Conservation (phyloP, 2,888 invertebrate genomes). For the Drosophila borealis region DNA sequence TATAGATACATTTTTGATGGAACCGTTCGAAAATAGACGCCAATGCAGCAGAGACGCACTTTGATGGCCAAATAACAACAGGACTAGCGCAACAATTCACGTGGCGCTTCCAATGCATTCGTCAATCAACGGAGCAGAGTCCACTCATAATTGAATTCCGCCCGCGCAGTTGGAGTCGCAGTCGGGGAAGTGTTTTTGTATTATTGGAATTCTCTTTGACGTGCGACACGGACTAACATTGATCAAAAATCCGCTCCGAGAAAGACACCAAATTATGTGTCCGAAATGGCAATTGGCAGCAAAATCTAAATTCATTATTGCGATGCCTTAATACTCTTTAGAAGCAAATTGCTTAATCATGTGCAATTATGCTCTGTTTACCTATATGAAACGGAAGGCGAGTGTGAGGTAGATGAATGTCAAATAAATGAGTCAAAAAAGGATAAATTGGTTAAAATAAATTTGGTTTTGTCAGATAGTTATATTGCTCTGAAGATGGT, state of each 20-base stretch:
- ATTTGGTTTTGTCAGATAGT: too few relatives aligned
- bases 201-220: constrained; percentile 75
- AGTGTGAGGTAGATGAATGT: too few relatives aligned
- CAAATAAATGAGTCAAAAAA: too few relatives aligned
- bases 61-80: constrained; percentile 51
- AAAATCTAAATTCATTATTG: background rate
- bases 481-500: too few relatives aligned
- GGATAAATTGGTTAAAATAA: too few relatives aligned
- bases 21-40: constrained; percentile 17
- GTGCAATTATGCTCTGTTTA: too few relatives aligned
- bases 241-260: constrained; percentile 9
- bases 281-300: constrained; percentile 17
- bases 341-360: background rate
- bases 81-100: constrained; percentile 41
- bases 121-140: constrained; percentile 58
- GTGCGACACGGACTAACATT: constrained; percentile 3
- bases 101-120: constrained; percentile 50
- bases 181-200: constrained; percentile 44
- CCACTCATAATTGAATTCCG: constrained; percentile 82
- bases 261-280: constrained; percentile 31
- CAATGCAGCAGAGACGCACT: constrained; percentile 55
- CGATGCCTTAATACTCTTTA: constrained; percentile 16
- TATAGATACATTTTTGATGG: constrained; percentile 35
- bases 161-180: constrained; percentile 26
- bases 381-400: too few relatives aligned